Conservation (phyloP, 2,888 invertebrate genomes). For the Hemithea aestivaria region DNA sequence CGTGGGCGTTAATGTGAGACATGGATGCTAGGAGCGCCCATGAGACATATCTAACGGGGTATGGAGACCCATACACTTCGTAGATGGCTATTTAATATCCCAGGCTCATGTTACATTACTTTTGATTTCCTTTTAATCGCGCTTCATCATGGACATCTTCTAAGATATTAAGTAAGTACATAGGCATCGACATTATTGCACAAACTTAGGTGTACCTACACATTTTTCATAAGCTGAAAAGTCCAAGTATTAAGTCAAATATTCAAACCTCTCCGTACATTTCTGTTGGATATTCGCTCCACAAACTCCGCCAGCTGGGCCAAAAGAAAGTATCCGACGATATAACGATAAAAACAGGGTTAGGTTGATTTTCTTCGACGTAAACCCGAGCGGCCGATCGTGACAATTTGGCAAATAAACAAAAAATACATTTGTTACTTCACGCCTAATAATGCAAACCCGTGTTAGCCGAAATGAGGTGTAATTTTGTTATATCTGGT, state of each 20-base stretch:
- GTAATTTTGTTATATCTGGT: conserved; percentile 13
- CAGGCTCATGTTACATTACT: too few relatives aligned
- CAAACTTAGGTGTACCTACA: too few relatives aligned
- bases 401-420: conserved; percentile 26
- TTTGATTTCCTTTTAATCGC: too few relatives aligned
- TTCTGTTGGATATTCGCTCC: conserved; percentile 14
- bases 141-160: too few relatives aligned
- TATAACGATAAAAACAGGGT: conserved; percentile 24
- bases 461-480: conserved; percentile 10
- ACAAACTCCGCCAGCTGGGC: conserved; percentile 16
- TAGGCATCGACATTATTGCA: too few relatives aligned
- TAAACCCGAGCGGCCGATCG: conserved; percentile 22
- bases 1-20: conserved; percentile 24
- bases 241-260: neutral
- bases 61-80: conserved; percentile 15
- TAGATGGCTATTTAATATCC: too few relatives aligned
- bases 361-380: conserved; percentile 20
- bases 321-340: conserved; percentile 19
- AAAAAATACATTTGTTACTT: conserved; percentile 20
- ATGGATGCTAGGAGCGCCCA: conserved; percentile 14
- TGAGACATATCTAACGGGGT: conserved; percentile 25
- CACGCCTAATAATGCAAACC: conserved; percentile 20
- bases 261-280: conserved; percentile 1
- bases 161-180: too few relatives aligned
- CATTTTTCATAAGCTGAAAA: too few relatives aligned